A percentile compares a stretch with the other conserved stretches of the same genome.
Conservation (phyloP, 2,888 invertebrate species). For the Dasypolia templi region DNA sequence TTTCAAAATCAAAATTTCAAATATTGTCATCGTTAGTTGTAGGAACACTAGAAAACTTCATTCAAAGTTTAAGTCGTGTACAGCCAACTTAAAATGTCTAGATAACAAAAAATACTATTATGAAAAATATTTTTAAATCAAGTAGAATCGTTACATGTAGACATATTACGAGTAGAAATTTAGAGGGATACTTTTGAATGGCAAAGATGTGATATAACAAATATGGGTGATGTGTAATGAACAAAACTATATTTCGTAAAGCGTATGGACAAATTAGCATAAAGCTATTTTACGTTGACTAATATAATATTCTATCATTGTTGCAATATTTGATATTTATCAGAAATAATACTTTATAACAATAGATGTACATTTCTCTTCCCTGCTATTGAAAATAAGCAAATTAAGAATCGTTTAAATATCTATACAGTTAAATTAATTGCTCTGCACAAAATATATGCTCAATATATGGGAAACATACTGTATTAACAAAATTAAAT, state of each 20-base stretch:
- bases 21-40: constrained; percentile 28
- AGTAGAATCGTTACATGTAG: constrained; percentile 68
- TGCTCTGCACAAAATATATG: constrained; percentile 75
- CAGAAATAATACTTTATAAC: constrained; percentile 38
- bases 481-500: constrained; percentile 59
- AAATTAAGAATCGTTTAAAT: constrained; percentile 42
- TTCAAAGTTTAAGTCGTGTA: constrained; percentile 35
- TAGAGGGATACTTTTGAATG: constrained; percentile 68
- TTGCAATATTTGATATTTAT: constrained; percentile 66
- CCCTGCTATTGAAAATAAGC: constrained; percentile 43
- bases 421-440: constrained; percentile 49
- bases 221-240: constrained; percentile 70
- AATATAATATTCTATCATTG: constrained; percentile 65
- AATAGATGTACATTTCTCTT: constrained; percentile 37
- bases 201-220: constrained; percentile 73
- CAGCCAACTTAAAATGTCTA: constrained; percentile 41
- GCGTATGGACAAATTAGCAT: constrained; percentile 49
- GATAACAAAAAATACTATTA: constrained; percentile 18
- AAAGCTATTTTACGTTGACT: constrained; percentile 66
- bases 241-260: constrained; percentile 62
- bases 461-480: constrained; percentile 70
- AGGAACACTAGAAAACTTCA: constrained; percentile 34
- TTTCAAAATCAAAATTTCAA: constrained; percentile 25
- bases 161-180: constrained; percentile 60
- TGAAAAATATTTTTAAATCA: constrained; percentile 57